Evolutionary conservation across 2,797 vertebrate species (phyloP), one percentile per base, ranked within the genome.

Genomic region (Clarias laeviceps): DNA sequence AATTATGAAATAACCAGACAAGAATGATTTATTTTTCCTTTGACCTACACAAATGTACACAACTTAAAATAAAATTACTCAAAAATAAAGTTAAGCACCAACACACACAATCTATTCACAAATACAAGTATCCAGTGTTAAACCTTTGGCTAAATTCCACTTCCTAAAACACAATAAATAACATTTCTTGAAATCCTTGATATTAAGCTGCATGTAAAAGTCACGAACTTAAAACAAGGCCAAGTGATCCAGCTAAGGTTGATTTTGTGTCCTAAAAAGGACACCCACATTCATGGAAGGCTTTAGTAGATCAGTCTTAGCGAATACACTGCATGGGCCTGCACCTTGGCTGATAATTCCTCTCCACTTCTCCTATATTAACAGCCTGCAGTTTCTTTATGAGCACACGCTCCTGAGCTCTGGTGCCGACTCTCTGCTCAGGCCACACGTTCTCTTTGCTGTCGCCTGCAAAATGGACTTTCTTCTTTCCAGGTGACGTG

Each of bases 291-390:
- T 32, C 24, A 20, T 78, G 15, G 9, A 78, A 61, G n/a, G 17
- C 54, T 57, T 32, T 24, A 34, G 20, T 1, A 61, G 2, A 24
- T n/a, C 20, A 56, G 9, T 24, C 18, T 87, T 92, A 98, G 83
- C 97, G 97, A 92, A 99, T 96, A 81, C 96, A 97, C 40, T 97
- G 94, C 45, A 99, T 93, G 87, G 96, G 96, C 22, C 93, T 94
- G 94, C 96, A 97, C 87, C 96, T 97, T 2, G 95, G 89, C 2
- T 95, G 95, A 78, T 95, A 97, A 8, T 91, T 92, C 77, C 91
- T 96, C 81, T 97, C 97, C 84, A 96, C 88, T 61, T 97, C 93
- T 2, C 90, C 93, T 4, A 95, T 86, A 32, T 96, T 95, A 20
- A 95, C 96, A 1, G 92, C 94, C 78, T 97, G 95, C 0, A 97